Percentiles rank a stretch among this genome's conserved stretches.
Conservation (phyloP, 2,113 vertebrate species). For the Leucopsar rothschildi region DNA sequence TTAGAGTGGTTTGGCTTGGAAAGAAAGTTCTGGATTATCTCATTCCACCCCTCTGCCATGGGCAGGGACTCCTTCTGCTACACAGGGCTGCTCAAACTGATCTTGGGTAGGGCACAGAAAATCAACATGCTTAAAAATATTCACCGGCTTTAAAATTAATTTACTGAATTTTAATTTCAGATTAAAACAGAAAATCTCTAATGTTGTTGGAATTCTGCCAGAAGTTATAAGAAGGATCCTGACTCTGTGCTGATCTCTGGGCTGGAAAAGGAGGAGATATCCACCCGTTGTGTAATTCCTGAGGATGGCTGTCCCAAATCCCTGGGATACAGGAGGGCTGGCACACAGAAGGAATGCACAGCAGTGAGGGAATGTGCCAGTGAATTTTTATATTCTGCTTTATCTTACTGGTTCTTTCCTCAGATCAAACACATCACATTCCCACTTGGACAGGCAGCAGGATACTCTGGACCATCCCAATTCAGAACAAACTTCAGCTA, state of each 20-base stretch:
- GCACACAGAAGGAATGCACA: not conserved
- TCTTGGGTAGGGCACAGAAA: not conserved
- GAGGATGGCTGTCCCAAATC: not conserved
- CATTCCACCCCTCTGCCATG: not conserved
- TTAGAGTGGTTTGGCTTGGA: not conserved
- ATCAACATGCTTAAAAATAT: not conserved
- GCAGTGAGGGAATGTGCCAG: not conserved
- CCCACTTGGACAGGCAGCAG: not conserved
- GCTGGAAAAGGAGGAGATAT: not conserved
- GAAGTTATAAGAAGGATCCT: not conserved
- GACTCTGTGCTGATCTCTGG: not conserved
- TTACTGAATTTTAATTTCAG: not conserved
- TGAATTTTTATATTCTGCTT: not conserved
- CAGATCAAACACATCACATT: not conserved
- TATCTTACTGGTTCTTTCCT: fast-evolving
- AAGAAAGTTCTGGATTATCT: not conserved
- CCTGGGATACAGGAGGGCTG: not conserved
- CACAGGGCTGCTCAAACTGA: not conserved
- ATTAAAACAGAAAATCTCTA: not conserved
- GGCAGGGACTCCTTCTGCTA: not conserved
- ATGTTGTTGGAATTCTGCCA: not conserved
- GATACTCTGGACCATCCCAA: not conserved
- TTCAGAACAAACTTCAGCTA: not conserved
- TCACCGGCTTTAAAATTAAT: not conserved
- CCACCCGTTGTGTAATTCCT: not conserved